These are phyloP conservation scores for Ranitomeya imitator DNA, from an alignment of 2,113 vertebrate species.

Conservation along the genomic window DNA sequence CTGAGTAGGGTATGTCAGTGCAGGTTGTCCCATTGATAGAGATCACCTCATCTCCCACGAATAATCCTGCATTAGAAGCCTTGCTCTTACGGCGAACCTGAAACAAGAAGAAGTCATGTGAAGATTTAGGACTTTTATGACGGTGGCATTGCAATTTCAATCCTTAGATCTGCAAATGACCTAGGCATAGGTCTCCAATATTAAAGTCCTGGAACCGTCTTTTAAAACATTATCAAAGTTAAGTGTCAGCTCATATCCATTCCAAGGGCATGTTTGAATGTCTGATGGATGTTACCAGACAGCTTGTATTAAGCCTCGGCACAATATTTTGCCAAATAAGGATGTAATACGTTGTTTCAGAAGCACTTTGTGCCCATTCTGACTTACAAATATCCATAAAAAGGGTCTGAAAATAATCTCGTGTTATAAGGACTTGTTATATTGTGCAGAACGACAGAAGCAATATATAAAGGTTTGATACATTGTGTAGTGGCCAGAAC, in stretches of 20 bases:
- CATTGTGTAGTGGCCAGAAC: too few relatives aligned
- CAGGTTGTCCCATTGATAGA: conserved; percentile 89
- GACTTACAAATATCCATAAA: background rate
- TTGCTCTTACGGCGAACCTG: conserved; percentile 78
- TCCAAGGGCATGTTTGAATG: background rate
- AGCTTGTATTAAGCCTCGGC: background rate
- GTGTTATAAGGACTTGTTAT: background rate
- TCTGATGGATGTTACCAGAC: background rate
- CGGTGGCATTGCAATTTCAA: background rate
- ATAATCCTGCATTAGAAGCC: conserved; percentile 82
- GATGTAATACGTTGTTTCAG: background rate
- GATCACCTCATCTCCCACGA: conserved; percentile 87
- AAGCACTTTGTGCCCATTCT: background rate
- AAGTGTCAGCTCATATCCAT: background rate
- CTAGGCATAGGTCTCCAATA: too few relatives aligned
- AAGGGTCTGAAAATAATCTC: background rate
- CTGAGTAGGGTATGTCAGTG: conserved; percentile 80
- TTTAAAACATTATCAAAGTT: too few relatives aligned
- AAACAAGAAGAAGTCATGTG: conserved; percentile 16
- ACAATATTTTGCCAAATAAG: background rate
- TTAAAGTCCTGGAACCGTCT: too few relatives aligned
- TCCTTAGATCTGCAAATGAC: background rate
- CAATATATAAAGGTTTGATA: too few relatives aligned
- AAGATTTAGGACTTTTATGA: background rate
- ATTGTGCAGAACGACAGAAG: background rate